A percentile compares a stretch with the other conserved stretches of the same genome.
These are phyloP conservation scores for Cirrhinus mrigala DNA, from an alignment of 2,797 vertebrate genomes.

Conservation along the genomic window DNA sequence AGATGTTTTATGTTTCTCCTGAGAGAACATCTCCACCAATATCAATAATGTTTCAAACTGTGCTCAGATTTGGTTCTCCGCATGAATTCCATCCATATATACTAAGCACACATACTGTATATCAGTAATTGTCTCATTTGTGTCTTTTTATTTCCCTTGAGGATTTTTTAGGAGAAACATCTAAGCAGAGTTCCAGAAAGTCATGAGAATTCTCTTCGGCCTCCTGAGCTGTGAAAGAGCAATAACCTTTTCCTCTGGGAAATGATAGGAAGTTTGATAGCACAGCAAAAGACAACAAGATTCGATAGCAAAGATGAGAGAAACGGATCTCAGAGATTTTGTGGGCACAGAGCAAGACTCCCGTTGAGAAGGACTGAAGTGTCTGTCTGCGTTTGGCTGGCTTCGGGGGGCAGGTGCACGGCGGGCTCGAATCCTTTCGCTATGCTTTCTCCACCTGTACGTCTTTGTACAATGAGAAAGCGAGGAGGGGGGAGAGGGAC, in stretches of 20 bases:
- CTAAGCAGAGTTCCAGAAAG: neutral
- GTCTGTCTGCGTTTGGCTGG: constrained; percentile 81
- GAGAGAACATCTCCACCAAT: too few species aligned
- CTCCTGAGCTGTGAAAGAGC: neutral
- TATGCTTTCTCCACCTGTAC: constrained; percentile 51
- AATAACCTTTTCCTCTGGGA: neutral
- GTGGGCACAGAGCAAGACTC: constrained; percentile 67
- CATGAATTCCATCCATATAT: neutral
- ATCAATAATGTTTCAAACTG: neutral
- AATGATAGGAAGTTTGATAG: neutral
- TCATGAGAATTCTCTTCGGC: neutral
- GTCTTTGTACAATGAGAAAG: constrained; percentile 64
- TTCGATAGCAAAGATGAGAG: constrained; percentile 54
- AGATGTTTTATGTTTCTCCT: too few species aligned
- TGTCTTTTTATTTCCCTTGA: neutral
- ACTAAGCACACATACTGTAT: too few species aligned
- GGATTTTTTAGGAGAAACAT: neutral
- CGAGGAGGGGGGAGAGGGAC: constrained; percentile 65
- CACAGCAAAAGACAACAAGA: constrained; percentile 47
- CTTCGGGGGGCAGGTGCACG: constrained; percentile 77
- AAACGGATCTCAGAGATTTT: constrained; percentile 64
- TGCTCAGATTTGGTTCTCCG: neutral
- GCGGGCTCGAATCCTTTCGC: constrained; percentile 77
- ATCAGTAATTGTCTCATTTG: neutral
- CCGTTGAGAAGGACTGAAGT: constrained; percentile 79